These are phyloP conservation scores for Xenotilapia longispinis DNA, from an alignment of 2,113 vertebrate genomes.

Conservation along the genomic window DNA sequence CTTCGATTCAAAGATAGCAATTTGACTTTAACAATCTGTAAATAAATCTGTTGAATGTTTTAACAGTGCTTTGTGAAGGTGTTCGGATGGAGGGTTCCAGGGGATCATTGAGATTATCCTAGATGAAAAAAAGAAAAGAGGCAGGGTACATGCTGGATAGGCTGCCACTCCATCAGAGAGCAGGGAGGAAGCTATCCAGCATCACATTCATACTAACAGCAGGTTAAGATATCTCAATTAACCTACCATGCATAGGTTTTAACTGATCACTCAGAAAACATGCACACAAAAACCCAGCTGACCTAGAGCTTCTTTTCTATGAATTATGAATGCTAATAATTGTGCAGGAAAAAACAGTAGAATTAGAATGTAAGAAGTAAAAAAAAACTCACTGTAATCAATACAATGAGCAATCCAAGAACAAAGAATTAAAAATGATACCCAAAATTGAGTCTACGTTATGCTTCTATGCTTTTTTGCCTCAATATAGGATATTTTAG, in stretches of 20 bases:
- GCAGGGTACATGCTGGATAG: background rate
- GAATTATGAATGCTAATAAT: background rate
- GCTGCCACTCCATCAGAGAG: background rate
- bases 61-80: background rate
- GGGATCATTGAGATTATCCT: background rate
- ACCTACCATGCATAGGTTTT: background rate
- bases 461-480: background rate
- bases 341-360: accelerated
- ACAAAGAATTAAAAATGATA: background rate
- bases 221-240: background rate
- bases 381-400: background rate
- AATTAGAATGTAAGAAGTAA: background rate
- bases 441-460: background rate
- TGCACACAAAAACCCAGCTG: background rate
- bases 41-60: background rate
- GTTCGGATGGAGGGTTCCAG: background rate
- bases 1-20: background rate
- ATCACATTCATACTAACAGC: background rate
- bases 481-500: background rate
- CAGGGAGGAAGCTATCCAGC: background rate
- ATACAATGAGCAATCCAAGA: background rate
- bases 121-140: background rate
- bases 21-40: background rate
- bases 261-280: background rate
- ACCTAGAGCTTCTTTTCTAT: background rate